Evolutionary conservation across 2,113 vertebrate species (phyloP), one percentile per base, ranked within the genome.

Genomic region (Brevimyrus niger): DNA sequence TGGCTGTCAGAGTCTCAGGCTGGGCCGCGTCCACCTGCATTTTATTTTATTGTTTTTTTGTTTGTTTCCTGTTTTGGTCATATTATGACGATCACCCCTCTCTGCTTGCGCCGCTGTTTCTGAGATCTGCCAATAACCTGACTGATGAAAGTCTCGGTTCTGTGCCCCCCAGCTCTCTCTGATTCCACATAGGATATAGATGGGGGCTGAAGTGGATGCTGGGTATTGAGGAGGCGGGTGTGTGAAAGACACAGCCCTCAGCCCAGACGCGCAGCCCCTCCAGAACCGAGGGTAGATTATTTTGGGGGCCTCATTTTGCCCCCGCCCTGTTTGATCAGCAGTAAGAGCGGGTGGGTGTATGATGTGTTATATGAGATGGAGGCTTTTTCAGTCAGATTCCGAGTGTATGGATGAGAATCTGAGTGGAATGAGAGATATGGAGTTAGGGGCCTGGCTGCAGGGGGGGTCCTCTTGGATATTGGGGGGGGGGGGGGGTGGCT

Each of bases 131-230:
- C 85, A 87, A 55, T 87, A 55, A 53, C 15, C 27, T 5, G 15
- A 50, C 48, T 53, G 27, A 87, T 87, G 85, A 53, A 47, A 35
- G 27, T 87, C 48, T 87, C 50, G 2, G 69, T 4, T 76, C 8
- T n/a, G 82, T 69, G n/a, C 46, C 31, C 61, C 17, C 31, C 47
- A 31, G 21, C n/a, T 42, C 10, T 23, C 44, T 23, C 11, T 15
- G 44, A 42, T 55, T 61, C 23, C 55, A 46, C 23, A 69, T 31
- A 42, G 2, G 44, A 69, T 69, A 69, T 27, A 55, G 27, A 88
- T 50, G 31, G 19, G 48, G 23, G 3, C 69, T 88, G 69, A 88
- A 88, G 88, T 88, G 88, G 88, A 69, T 23, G 38, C 53, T 21
- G 27, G 53, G 87, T 46, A 69, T 88, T n/a, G 42, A n/a, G 58